Base-by-base conservation (phyloP, 2,888 invertebrate species). In the Galeopsomyia nigrocyanea region DNA sequence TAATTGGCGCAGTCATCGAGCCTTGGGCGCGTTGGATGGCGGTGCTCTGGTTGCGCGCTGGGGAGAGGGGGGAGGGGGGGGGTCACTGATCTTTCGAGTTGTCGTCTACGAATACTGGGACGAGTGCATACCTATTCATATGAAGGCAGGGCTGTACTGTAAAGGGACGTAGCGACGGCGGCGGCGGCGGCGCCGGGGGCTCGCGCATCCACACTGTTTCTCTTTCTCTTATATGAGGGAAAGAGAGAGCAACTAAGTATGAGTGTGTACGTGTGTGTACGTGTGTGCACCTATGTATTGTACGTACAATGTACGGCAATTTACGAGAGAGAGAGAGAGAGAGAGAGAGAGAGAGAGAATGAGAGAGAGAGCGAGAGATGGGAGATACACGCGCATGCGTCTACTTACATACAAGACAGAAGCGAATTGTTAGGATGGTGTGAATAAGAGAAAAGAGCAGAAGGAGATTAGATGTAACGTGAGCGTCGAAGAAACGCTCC, bases 21-120 rank as follows among this genome's bases (percentile, higher is more conserved):
- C 63, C 58, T 64, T 60, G 60, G 39, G 61, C 47, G 51, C n/a
- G 22, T 14, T 22, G n/a, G n/a, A n/a, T n/a, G 56, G 3, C 19
- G 56, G 19, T 56, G 55, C n/a, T 53, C 17, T 19, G 53, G 56
- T 64, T 21, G 31, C 58, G 21, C 57, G 19, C 14, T 9, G 49
- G n/a, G 2, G 22, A 7, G n/a, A n/a, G 61, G 47, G 16, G 5
- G 14, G 73, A 78, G 78, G 78, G 79, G 78, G 26, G 80, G 75
- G 82, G 83, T 83, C 83, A 81, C 77, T 79, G 83, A 83, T 82
- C 83, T 78, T 78, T 78, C 77, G 68, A 76, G 78, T 74, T 72
- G 75, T 72, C 77, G 76, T 74, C 77, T 76, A 75, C 75, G 76
- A 77, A 77, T 76, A 77, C 71, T 58, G 73, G 74, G 68, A 77